Percentiles rank a stretch among this genome's conserved stretches.
phyloP scores from a whole-genome alignment of 2,888 invertebrate genomes.

The Pachymerium ferrugineum region DNA sequence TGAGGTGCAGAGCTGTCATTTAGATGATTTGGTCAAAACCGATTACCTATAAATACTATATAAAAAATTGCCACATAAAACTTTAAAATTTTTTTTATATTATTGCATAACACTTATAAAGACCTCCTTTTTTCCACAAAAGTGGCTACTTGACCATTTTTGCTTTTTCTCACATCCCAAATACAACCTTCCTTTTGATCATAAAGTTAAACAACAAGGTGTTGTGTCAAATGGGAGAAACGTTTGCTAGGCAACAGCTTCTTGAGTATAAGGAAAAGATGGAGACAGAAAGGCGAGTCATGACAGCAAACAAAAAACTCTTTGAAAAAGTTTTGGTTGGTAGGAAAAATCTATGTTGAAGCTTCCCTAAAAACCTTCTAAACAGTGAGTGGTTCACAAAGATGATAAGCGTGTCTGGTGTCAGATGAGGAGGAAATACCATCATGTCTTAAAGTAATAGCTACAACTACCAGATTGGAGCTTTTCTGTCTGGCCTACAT shows the following conservation, averaged over 20 bases:
- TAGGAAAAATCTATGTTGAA: not conserved
- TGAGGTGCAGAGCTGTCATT: conserved; percentile 1
- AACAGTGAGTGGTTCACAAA: conserved; percentile 24
- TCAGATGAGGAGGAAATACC: conserved; percentile 25
- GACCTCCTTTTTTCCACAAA: not conserved
- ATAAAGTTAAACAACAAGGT: conserved; percentile 2
- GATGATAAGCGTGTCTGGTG: conserved; percentile 27
- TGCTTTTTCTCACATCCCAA: conserved; percentile 2
- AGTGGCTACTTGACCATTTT: conserved; percentile 4
- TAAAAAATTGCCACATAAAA: too few relatives aligned
- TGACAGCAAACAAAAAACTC: conserved; percentile 12
- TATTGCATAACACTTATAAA: conserved; percentile 15
- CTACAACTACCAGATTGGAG: conserved; percentile 24
- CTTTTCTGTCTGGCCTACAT: conserved; percentile 24
- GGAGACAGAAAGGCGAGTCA: conserved; percentile 10
- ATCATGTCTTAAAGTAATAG: conserved; percentile 27
- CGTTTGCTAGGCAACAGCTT: not conserved
- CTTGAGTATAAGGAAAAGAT: not conserved
- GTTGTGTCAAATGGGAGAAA: not conserved
- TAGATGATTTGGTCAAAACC: not conserved
- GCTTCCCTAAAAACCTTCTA: not conserved
- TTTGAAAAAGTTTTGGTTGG: conserved; percentile 1
- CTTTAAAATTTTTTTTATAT: too few relatives aligned
- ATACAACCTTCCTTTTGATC: conserved; percentile 10
- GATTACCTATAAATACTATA: not conserved